Evolutionary conservation across 1,140 invertebrate genomes (phyloP).

Genomic region (Gerris buenoi): DNA sequence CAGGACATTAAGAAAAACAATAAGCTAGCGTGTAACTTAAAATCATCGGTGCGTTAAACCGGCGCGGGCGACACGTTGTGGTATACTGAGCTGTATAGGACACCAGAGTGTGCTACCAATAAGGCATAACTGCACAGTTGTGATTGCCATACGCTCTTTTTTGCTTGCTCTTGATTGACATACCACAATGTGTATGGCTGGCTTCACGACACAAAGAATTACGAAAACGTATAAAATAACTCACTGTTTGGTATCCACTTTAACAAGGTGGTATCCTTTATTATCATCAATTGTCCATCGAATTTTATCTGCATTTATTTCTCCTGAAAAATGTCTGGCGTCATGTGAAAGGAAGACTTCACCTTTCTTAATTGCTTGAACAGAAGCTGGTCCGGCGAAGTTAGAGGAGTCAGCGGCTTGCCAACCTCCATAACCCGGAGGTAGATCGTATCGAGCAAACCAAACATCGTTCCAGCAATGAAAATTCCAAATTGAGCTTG

Average conservation of each 20-base stretch:
- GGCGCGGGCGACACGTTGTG: too few relatives aligned
- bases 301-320: slow-evolving; percentile 61
- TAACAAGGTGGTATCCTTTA: not conserved
- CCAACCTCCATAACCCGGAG: slow-evolving; percentile 57
- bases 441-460: slow-evolving; percentile 59
- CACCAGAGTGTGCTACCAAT: too few relatives aligned
- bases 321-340: slow-evolving; percentile 54
- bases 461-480: slow-evolving; percentile 75
- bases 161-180: too few relatives aligned
- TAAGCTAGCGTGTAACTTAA: too few relatives aligned
- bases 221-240: too few relatives aligned
- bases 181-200: too few relatives aligned
- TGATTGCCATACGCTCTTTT: too few relatives aligned
- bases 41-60: too few relatives aligned
- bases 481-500: slow-evolving; percentile 50
- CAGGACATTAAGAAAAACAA: too few relatives aligned
- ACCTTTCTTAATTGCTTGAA: slow-evolving; percentile 51
- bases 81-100: too few relatives aligned
- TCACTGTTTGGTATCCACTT: not conserved
- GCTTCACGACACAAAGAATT: too few relatives aligned
- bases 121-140: too few relatives aligned
- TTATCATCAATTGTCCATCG: slow-evolving; percentile 30
- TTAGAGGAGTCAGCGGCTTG: slow-evolving; percentile 63
- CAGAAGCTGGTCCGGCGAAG: slow-evolving; percentile 54
- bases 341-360: slow-evolving; percentile 59